These are phyloP conservation scores for Aratinga solstitialis DNA, from an alignment of 2,797 vertebrate genomes.

Conservation along the genomic window DNA sequence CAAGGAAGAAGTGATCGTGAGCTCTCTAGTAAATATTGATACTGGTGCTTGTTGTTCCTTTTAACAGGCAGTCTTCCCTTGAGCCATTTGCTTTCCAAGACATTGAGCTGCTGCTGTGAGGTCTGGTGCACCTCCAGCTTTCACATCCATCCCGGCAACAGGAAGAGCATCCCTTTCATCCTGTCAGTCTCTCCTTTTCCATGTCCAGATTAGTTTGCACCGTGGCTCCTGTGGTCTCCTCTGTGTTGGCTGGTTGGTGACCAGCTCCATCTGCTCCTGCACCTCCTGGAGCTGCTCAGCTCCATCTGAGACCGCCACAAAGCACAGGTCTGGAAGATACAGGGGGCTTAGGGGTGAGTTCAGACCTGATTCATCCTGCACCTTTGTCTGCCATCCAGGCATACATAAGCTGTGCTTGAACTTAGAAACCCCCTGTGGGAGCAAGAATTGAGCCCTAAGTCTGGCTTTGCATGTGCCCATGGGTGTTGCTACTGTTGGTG, in stretches of 20 bases:
- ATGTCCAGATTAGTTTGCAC: neutral
- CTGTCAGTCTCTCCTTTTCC: neutral
- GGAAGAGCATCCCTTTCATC: neutral
- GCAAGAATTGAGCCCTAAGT: neutral
- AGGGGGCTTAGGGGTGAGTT: too few relatives aligned
- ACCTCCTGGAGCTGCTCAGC: neutral
- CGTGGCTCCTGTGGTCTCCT: neutral
- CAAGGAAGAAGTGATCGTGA: neutral
- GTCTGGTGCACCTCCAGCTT: neutral
- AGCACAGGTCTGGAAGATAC: neutral
- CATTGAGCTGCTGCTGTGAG: neutral
- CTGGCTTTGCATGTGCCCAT: fast-evolving
- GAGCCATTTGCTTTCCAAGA: neutral
- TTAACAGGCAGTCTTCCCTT: neutral
- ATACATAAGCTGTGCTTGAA: neutral
- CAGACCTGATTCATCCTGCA: neutral
- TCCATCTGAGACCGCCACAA: neutral
- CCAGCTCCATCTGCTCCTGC: neutral
- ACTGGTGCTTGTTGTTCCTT: neutral
- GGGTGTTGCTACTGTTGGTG: neutral
- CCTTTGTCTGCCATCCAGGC: neutral
- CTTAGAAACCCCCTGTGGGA: neutral
- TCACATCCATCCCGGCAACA: neutral
- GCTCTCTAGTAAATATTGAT: neutral
- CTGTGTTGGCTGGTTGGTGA: neutral